These are phyloP conservation scores for Chinchilla lanigera DNA, from an alignment of 2,113 vertebrate genomes.

Conservation along the genomic window DNA sequence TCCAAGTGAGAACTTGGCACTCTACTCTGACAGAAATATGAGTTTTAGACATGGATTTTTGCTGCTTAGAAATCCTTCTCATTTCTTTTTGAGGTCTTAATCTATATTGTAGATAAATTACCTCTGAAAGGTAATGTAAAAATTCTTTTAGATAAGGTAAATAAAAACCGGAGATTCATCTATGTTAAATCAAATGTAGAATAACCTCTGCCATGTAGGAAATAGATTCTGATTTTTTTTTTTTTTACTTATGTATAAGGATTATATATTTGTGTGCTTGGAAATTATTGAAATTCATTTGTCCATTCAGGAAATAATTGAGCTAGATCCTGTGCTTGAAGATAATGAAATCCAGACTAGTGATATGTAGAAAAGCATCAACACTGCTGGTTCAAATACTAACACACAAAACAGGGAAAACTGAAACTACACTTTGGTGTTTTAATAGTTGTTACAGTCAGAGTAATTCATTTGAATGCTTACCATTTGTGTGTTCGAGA, in stretches of 20 bases:
- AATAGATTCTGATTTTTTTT: constrained; percentile 1
- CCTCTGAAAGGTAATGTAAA: constrained; percentile 27
- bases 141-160: constrained; percentile 44
- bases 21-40: constrained; percentile 25
- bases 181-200: constrained; percentile 31
- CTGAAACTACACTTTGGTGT: not conserved
- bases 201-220: not conserved
- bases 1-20: constrained; percentile 17
- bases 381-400: not conserved
- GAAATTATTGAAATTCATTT: constrained; percentile 46
- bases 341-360: constrained; percentile 34
- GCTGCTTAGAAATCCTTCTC: constrained; percentile 26
- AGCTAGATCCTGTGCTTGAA: not conserved
- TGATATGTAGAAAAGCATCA: not conserved
- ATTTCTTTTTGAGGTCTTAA: constrained; percentile 41
- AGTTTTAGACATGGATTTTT: constrained; percentile 44
- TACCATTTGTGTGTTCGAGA: constrained; percentile 12
- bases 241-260: not conserved
- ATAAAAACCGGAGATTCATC: not conserved
- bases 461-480: constrained; percentile 26
- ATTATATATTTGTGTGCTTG: not conserved
- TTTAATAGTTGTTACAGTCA: constrained; percentile 35
- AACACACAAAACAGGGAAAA: constrained; percentile 17
- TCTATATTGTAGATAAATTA: constrained; percentile 41
- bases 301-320: constrained; percentile 15